Evolutionary conservation across 2,888 invertebrate species (phyloP), one percentile per base, ranked within the genome.

Genomic region (Glyphotaelius pellucidus): DNA sequence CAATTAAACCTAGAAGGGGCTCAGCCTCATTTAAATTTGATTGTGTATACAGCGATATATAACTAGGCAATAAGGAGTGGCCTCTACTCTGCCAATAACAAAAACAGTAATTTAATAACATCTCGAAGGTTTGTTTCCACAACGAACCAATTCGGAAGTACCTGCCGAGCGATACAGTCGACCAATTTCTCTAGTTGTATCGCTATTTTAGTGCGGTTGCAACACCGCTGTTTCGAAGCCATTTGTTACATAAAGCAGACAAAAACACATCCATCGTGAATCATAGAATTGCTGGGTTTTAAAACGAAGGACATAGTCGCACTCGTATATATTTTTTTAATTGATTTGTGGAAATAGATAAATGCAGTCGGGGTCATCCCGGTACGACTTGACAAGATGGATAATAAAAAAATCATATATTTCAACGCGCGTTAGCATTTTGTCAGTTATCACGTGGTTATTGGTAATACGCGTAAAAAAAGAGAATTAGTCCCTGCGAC

Each of bases 91-190:
- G 5, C 25, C 52, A 67, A 67, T 67, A 25, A 25, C 25, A 67
- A 19, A 19, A 67, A 19, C 4, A 19, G 5, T 1, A 67, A 67
- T 67, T 2, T 67, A 67, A 5, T 67, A 67, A 25, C 25, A 67
- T 7, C 25, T 67, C 19, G 25, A 67, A 67, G 25, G 19, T 15
- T 52, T 67, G 52, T 67, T 25, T 67, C 52, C 25, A 67, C 52
- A 67, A 25, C 25, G 25, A 67, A 67, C 52, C 52, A 67, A 67
- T 67, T 67, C 52, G 52, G 52, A 67, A 67, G 52, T 67, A 67
- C 52, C 52, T 67, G 52, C 52, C 52, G 52, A 31, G 31, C 81
- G 81, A 81, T 81, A 81, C 81, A 81, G 81, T 32, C 81, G 81
- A 81, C 30, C 15, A 81, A 81, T 81, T 81, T 30, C 30, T 31